Conservation (phyloP, 2,113 vertebrate species). For the Siniperca knerii region DNA sequence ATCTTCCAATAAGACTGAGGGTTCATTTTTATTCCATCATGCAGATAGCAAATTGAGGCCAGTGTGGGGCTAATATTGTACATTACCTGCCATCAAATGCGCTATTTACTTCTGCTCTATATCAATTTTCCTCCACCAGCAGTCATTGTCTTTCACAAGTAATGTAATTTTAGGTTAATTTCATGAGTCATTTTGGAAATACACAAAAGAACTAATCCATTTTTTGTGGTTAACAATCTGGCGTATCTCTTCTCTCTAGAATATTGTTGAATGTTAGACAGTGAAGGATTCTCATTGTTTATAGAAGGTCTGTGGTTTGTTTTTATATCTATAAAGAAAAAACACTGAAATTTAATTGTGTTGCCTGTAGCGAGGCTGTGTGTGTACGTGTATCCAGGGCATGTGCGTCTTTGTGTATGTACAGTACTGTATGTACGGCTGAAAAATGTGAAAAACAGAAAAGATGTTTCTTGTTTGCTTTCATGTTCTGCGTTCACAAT, state of each 20-base stretch:
- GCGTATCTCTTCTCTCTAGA: background rate
- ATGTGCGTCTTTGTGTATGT: background rate
- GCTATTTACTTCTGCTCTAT: slow-evolving; percentile 41
- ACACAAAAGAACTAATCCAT: slow-evolving; percentile 20
- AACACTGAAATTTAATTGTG: background rate
- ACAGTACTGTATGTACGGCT: background rate
- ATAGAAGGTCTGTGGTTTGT: background rate
- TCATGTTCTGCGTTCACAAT: background rate
- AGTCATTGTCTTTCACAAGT: slow-evolving; percentile 38
- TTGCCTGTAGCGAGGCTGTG: background rate
- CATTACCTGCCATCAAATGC: slow-evolving; percentile 37
- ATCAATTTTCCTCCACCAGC: slow-evolving; percentile 19
- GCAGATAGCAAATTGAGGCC: slow-evolving; percentile 43
- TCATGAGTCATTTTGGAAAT: slow-evolving; percentile 32
- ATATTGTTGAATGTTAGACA: background rate
- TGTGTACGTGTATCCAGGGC: background rate
- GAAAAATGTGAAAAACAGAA: background rate
- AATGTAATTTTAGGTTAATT: slow-evolving; percentile 39
- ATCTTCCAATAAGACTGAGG: slow-evolving; percentile 54
- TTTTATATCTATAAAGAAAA: slow-evolving; percentile 1
- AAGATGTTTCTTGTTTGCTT: background rate
- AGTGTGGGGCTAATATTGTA: slow-evolving; percentile 38
- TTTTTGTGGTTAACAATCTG: slow-evolving; percentile 13
- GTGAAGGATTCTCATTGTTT: slow-evolving; percentile 1
- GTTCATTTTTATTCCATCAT: slow-evolving; percentile 65